Evolutionary conservation across 1,140 invertebrate genomes (phyloP).

Genomic region (Diachasma alloeum): DNA sequence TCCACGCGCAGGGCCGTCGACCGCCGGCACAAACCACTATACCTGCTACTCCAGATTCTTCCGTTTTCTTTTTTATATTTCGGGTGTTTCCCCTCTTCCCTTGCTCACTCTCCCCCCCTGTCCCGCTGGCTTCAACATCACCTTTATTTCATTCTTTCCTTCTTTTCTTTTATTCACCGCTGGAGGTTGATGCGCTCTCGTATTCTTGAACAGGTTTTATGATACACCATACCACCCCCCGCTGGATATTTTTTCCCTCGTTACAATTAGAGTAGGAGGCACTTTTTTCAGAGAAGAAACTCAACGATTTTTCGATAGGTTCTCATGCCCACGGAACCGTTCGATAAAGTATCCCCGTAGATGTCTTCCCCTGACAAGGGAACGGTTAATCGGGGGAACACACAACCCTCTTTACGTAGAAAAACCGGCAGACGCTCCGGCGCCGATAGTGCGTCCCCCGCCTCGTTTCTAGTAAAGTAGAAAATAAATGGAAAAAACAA

Average conservation of each 20-base stretch:
- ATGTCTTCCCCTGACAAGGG: background rate
- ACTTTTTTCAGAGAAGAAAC: background rate
- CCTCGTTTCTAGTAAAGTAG: background rate
- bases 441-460: background rate
- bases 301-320: background rate
- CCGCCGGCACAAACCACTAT: slow-evolving; percentile 32
- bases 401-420: background rate
- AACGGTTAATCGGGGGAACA: background rate
- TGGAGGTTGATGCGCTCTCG: slow-evolving; percentile 4
- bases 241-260: background rate
- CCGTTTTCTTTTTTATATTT: slow-evolving; percentile 33
- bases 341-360: background rate
- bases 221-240: background rate
- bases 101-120: background rate
- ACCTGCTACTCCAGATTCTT: slow-evolving; percentile 50
- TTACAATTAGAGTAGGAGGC: background rate
- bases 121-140: background rate
- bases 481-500: slow-evolving; percentile 5
- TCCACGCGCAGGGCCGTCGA: slow-evolving; percentile 20
- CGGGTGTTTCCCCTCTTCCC: background rate
- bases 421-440: slow-evolving; percentile 4
- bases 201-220: slow-evolving; percentile 3
- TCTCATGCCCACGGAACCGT: background rate
- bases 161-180: slow-evolving; percentile 23
- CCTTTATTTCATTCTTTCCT: slow-evolving; percentile 17